A percentile compares a stretch with the other conserved stretches of the same genome.
Conservation (phyloP, 2,113 vertebrate genomes). For the Raja brachyura region DNA sequence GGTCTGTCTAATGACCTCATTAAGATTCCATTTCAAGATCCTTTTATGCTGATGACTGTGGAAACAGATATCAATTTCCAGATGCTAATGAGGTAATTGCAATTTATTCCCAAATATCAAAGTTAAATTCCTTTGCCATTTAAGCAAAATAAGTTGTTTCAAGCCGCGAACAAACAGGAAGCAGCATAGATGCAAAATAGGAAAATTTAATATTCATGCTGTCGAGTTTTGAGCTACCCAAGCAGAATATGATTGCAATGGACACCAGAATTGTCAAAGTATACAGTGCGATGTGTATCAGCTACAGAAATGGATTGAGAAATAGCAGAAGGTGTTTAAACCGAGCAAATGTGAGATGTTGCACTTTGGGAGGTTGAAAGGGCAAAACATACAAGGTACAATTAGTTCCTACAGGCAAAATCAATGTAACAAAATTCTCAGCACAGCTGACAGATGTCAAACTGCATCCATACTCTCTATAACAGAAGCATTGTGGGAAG, state of each 20-base stretch:
- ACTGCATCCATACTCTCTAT: no score
- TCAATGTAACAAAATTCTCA: neutral
- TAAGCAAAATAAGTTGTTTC: neutral
- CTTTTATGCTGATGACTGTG: neutral
- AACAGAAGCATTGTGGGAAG: no score
- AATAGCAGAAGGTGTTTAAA: no score
- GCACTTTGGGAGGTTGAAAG: no score
- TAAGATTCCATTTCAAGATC: neutral
- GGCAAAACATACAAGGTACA: neutral
- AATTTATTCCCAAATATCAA: neutral
- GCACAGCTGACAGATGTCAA: neutral
- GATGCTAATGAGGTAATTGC: neutral
- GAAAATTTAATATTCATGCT: no score
- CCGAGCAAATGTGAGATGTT: no score
- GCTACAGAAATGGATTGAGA: no score
- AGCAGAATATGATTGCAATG: no score
- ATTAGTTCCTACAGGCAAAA: neutral
- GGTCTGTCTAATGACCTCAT: neutral
- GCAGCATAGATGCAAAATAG: no score
- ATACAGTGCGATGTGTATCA: no score
- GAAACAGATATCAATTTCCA: conserved; percentile 1
- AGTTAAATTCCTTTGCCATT: neutral
- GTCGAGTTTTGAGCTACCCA: no score
- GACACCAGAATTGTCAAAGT: no score
- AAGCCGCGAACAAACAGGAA: neutral